phyloP scores from a whole-genome alignment of 2,797 vertebrate genomes.

The Philypnodon macrostomus region DNA sequence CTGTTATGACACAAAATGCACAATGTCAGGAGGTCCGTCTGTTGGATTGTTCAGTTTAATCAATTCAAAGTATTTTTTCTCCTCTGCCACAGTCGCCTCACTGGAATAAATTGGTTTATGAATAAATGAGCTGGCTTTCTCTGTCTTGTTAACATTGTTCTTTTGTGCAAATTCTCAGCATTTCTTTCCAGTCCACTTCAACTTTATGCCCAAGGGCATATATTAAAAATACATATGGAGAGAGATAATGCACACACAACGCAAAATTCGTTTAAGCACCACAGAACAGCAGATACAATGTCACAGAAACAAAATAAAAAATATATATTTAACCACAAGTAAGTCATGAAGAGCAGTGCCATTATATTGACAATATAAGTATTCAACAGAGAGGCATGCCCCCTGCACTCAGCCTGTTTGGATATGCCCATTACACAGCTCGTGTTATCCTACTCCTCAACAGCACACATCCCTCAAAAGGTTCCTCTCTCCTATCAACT shows the following conservation, averaged over 20 bases:
- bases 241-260: slow-evolving; percentile 80
- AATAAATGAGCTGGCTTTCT: slow-evolving; percentile 82
- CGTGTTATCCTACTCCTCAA: slow-evolving; percentile 39
- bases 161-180: slow-evolving; percentile 80
- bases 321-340: slow-evolving; percentile 47
- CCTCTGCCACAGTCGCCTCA: slow-evolving; percentile 72
- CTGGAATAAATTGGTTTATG: slow-evolving; percentile 84
- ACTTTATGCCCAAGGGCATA: slow-evolving; percentile 81
- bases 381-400: slow-evolving; percentile 54
- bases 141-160: slow-evolving; percentile 83
- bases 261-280: slow-evolving; percentile 75
- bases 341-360: slow-evolving; percentile 46
- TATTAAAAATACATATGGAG: slow-evolving; percentile 85
- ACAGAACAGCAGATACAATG: slow-evolving; percentile 67
- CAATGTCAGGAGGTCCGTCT: slow-evolving; percentile 57
- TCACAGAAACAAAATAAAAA: slow-evolving; percentile 56
- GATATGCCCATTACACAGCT: slow-evolving; percentile 55
- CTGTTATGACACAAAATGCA: slow-evolving; percentile 61
- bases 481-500: slow-evolving; percentile 40
- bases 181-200: slow-evolving; percentile 80
- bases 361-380: slow-evolving; percentile 60
- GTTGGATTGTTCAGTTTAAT: slow-evolving; percentile 76
- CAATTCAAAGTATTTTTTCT: slow-evolving; percentile 77
- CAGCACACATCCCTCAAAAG: slow-evolving; percentile 62
- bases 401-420: slow-evolving; percentile 43